Base-by-base conservation (phyloP, 2,797 vertebrate species). In the Bucorvus abyssinicus region DNA sequence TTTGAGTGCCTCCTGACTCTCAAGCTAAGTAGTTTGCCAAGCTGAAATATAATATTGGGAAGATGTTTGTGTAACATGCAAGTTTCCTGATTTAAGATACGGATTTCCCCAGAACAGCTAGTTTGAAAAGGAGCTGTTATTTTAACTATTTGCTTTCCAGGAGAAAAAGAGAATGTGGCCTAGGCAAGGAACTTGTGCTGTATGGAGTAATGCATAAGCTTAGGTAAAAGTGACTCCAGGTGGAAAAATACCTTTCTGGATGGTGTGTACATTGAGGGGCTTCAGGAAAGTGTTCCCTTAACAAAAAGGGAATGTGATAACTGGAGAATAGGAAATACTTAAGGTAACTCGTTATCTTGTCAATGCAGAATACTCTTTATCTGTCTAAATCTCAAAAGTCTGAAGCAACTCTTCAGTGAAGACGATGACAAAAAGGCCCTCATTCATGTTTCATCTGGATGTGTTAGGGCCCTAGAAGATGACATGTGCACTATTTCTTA, bases 391-490 rank as follows among this genome's bases (percentile, higher is more conserved):
- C 34, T 81, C 36, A 53, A 27, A 70, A 69, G 55, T 61, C 14
- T 49, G 52, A 49, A 76, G 38, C 47, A 69, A 9, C 59, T 92
- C 55, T 84, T 73, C 47, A 79, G 34, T 60, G 45, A 56, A 76
- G 85, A 13, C 69, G 50, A 17, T 26, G 12, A 32, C 42, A 50
- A 53, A 68, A 81, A 81, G 22, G 14, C 29, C 7, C 10, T 80
- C 24, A 1, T 17, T 45, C 0, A 2, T 14, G 7, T 65, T 64
- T 73, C 8, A 10, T 22, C 4, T 34, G 44, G 19, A 0, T 49
- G 49, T 49, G 22, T 30, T 67, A 60, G 64, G 34, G 50, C n/a
- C 26, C 45, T 53, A 13, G 36, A 57, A 65, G 47, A 32, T 42
- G 26, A 63, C 42, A 50, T 38, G 45, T n/a, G 38, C 5, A 21